These are phyloP conservation scores for Acestrorhynchus altus DNA, from an alignment of 2,797 vertebrate genomes.

Conservation along the genomic window DNA sequence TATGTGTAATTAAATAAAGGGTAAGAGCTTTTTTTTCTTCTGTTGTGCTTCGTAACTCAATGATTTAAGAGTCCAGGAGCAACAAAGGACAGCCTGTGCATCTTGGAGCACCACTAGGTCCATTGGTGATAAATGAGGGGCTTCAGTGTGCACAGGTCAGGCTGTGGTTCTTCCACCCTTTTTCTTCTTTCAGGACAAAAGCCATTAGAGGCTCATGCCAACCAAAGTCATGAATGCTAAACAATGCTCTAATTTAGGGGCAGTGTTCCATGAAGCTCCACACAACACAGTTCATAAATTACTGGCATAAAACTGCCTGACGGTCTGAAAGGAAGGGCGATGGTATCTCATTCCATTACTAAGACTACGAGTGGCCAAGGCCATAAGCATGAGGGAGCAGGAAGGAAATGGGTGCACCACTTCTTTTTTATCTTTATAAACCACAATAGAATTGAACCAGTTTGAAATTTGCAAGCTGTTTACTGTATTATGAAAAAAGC, in stretches of 20 bases:
- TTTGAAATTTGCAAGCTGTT: not conserved
- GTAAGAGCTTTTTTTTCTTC: not conserved
- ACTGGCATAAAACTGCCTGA: slow-evolving; percentile 53
- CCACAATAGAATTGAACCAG: slow-evolving; percentile 26
- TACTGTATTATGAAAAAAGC: not conserved
- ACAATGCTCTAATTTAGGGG: slow-evolving; percentile 57
- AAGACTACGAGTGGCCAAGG: not conserved
- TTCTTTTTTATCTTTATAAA: slow-evolving; percentile 22
- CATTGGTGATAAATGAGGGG: slow-evolving; percentile 1
- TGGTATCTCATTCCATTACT: slow-evolving; percentile 49
- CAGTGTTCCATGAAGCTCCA: slow-evolving; percentile 56
- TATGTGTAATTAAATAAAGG: slow-evolving; percentile 35
- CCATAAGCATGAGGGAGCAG: not conserved
- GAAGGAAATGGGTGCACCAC: not conserved
- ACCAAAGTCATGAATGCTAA: slow-evolving; percentile 52
- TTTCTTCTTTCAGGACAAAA: slow-evolving; percentile 42
- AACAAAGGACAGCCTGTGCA: not conserved
- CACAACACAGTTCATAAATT: slow-evolving; percentile 57
- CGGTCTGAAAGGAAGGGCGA: slow-evolving; percentile 33
- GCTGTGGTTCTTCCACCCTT: slow-evolving; percentile 8
- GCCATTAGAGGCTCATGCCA: slow-evolving; percentile 40
- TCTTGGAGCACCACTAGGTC: not conserved
- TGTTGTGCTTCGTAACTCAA: not conserved
- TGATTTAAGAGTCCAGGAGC: slow-evolving; percentile 10
- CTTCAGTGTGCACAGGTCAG: not conserved